Evolutionary conservation across 2,888 invertebrate genomes (phyloP).

Genomic region (Tupiocoris notatus): DNA sequence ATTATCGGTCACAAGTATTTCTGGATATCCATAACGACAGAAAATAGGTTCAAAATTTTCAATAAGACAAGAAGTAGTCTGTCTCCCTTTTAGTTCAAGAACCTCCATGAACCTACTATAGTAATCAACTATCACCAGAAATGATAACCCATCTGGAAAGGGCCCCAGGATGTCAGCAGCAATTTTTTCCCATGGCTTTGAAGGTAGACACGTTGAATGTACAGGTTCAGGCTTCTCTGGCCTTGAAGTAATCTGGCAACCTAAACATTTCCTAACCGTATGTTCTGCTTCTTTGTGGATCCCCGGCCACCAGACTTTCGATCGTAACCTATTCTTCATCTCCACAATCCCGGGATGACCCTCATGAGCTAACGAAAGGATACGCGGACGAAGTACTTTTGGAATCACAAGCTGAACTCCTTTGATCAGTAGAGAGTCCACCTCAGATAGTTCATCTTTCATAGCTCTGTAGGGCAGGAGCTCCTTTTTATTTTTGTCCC

Average conservation of each 20-base stretch:
- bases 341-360: conserved; percentile 53
- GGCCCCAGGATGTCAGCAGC: conserved; percentile 26
- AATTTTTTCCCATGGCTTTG: conserved; percentile 27
- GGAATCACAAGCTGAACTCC: conserved; percentile 8
- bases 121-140: conserved; percentile 10
- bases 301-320: conserved; percentile 32
- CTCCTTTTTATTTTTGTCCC: neutral
- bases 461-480: neutral
- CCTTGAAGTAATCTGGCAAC: conserved; percentile 34
- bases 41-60: neutral
- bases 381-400: neutral
- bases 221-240: conserved; percentile 46
- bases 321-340: conserved; percentile 46
- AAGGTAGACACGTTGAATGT: conserved; percentile 32
- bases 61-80: neutral
- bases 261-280: conserved; percentile 34
- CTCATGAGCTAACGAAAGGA: conserved; percentile 50
- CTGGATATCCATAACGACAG: conserved; percentile 2
- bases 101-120: conserved; percentile 7
- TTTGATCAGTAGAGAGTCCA: neutral
- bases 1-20: conserved; percentile 6
- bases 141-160: neutral
- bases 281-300: conserved; percentile 19
- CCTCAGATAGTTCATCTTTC: neutral
- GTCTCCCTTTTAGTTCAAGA: neutral